Base-by-base conservation (phyloP, 2,797 vertebrate species). In the Poecilia picta region DNA sequence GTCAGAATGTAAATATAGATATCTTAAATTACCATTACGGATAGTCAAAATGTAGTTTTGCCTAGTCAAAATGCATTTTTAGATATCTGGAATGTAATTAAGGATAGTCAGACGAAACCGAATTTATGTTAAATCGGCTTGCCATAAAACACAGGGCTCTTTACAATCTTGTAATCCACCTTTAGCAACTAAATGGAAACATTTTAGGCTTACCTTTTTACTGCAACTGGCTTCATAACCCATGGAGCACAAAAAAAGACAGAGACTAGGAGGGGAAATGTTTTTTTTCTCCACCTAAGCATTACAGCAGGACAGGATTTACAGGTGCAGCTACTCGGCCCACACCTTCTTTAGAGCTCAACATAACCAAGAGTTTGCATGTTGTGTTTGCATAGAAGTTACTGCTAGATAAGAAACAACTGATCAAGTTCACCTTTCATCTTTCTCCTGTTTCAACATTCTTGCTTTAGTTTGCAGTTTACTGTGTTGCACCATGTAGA, bases 141-240 rank as follows among this genome's bases (percentile, higher is more conserved):
- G n/a, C n/a, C n/a, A n/a, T n/a, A n/a, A n/a, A n/a, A 51, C 1
- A 41, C 1, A 25, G n/a, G 33, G 18, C 45, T 64, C 33, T 43
- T 62, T 6, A 18, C 12, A 18, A 55, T 33, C 5, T 16, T 64
- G 31, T 36, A 36, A 57, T 57, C 55, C 55, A 12, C 66, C 12
- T 57, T 23, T 8, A 28, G 6, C 5, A 73, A 66, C 16, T 68
- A 43, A 12, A 0, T 18, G 5, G n/a, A 25, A 80, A 11, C 4
- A 2, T n/a, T 76, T 77, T 18, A 7, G 13, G 13, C 86, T 84
- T 76, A 90, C 88, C 81, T 84, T 78, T 81, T 7, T 1, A 10
- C 41, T 43, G 3, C 20, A 12, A 43, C 15, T 45, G 49, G 66
- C 51, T 66, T 75, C 25, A 3, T 62, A 36, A 23, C 49, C 62